Evolutionary conservation across 2,888 invertebrate genomes (phyloP), one percentile per base, ranked within the genome.

Genomic region (Agrochola macilenta): DNA sequence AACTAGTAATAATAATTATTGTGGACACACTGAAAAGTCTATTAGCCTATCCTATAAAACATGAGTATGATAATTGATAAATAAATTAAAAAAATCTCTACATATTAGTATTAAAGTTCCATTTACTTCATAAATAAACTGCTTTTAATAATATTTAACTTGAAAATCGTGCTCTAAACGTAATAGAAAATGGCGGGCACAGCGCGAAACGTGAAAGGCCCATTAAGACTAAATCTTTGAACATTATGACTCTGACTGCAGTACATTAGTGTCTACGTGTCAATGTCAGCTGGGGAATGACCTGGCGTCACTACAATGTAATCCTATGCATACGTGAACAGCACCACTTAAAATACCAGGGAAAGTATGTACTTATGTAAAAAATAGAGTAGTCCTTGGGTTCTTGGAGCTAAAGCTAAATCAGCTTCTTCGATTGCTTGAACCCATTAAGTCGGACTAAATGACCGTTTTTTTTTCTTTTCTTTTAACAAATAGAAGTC

Each of bases 201-300:
- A 69, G 74, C 35, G 70, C 69, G 54, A 74, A 54, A 69, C 63
- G 35, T 84, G 49, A 71, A 73, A 60, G 39, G 35, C 12, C 63
- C 71, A 78, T 84, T 85, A 79, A 57, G 39, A 54, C 39, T 70
- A 77, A 84, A 77, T 77, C 72, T 84, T 81, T 69, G 58, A 73
- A 60, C 77, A 77, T 84, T 77, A 73, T 54, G 61, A 39, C 43
- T 46, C 17, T 54, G 46, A 68, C 70, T 84, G 57, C 20, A 61
- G 60, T 66, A 65, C 71, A 66, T 76, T 76, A 57, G 54, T 76
- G 20, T 23, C 63, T 73, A 35, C 58, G 58, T 70, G 66, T 26
- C 84, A 83, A 83, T 76, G 84, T 68, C 77, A 64, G 39, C 9
- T 61, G 81, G 70, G 23, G 58, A 77, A 74, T 73, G 83, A 84